Evolutionary conservation across 2,113 vertebrate species (phyloP), one percentile per base, ranked within the genome.

Genomic region (Xyrauchen texanus): DNA sequence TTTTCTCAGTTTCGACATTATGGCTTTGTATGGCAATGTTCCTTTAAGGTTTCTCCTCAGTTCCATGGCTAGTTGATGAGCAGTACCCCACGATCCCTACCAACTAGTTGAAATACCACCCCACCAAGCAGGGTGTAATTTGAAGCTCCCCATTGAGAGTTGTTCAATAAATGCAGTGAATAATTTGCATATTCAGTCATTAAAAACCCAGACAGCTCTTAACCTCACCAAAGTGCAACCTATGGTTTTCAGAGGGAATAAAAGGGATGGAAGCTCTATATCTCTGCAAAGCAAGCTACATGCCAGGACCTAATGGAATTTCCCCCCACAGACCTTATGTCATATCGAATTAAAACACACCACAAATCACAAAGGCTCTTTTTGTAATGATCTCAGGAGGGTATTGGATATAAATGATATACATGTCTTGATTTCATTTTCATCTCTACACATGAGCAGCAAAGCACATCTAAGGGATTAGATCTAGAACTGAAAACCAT

Each of bases 371-470:
- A 82, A 46, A 57, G 68, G 69, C 47, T 45, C 79, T 70, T 82
- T 34, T 45, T 55, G 84, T 85, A 85, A 83, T 84, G 76, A 64
- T 47, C 57, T 77, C 63, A 55, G 5, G 16, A 9, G 62, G 51
- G 7, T 66, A 55, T 42, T 55, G 34, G 8, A 63, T 63, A 52
- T 12, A 46, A 63, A 5, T 34, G 21, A 34, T 1, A 34, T 34
- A 34, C 21, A 34, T 34, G 70, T 88, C 84, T 87, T 75, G 70
- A 87, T 87, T 88, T 85, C 15, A 73, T 82, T 81, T 83, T 78
- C 80, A 87, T 88, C 90, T 80, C 82, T 77, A 21, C 71, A 82
- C 61, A 71, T 68, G 66, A 77, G 47, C 73, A 77, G 68, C 55
- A 78, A 80, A 82, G 68, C 53, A 65, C 73, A 60, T 70, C 79